Percentiles rank a stretch among this genome's conserved stretches.
Conservation (phyloP, 1,140 invertebrate genomes). For the Lasioglossum albipes region DNA sequence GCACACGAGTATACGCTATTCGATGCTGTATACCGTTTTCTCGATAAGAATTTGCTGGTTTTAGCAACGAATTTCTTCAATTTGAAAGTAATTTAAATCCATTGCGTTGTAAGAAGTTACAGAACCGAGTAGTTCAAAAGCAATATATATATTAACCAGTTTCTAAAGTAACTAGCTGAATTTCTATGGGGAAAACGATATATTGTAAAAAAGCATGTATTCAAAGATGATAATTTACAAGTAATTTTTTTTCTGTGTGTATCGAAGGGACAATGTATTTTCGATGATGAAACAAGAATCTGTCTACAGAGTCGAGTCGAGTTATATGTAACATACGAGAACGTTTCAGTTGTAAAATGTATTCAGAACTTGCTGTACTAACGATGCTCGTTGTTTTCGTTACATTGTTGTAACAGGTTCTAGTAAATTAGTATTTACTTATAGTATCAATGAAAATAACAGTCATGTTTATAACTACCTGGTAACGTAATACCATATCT, state of each 20-base stretch:
- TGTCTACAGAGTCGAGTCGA: slow-evolving; percentile 57
- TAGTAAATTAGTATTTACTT: slow-evolving; percentile 28
- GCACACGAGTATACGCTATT: slow-evolving; percentile 24
- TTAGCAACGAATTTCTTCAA: neutral
- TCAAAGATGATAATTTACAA: slow-evolving; percentile 54
- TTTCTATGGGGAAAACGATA: slow-evolving; percentile 17
- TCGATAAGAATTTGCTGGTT: neutral
- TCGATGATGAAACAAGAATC: slow-evolving; percentile 53
- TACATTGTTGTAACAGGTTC: slow-evolving; percentile 10
- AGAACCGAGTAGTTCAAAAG: too few relatives aligned
- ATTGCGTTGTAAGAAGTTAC: neutral
- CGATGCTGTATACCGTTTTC: slow-evolving; percentile 43
- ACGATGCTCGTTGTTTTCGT: slow-evolving; percentile 20
- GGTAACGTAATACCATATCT: slow-evolving; percentile 13
- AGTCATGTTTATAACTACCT: neutral
- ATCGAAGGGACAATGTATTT: slow-evolving; percentile 50
- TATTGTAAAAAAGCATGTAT: slow-evolving; percentile 55
- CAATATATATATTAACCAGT: too few relatives aligned
- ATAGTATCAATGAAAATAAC: neutral
- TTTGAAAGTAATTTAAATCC: neutral
- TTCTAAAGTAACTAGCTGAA: neutral
- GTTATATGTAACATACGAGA: slow-evolving; percentile 34
- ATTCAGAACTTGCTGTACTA: neutral
- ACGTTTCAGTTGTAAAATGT: slow-evolving; percentile 20
- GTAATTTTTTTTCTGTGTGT: slow-evolving; percentile 35